These are phyloP conservation scores for Drosophila simulans DNA, from an alignment of 1,140 invertebrate species.

Conservation along the genomic window DNA sequence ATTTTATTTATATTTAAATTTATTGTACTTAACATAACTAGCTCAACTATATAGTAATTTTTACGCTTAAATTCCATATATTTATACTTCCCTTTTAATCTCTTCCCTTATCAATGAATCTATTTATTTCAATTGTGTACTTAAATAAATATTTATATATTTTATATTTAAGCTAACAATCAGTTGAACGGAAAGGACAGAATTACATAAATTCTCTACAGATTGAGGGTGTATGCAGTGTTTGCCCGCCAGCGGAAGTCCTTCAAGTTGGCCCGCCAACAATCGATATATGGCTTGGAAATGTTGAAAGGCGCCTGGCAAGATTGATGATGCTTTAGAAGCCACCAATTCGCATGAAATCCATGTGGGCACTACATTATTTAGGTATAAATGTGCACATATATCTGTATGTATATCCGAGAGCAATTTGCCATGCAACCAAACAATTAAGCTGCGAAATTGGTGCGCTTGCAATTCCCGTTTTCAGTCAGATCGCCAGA, in stretches of 20 bases:
- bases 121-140: too few species aligned
- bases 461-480: conserved; percentile 57
- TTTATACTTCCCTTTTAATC: neutral
- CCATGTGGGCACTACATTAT: conserved; percentile 15
- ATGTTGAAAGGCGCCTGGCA: conserved; percentile 38
- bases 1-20: neutral
- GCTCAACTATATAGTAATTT: too few species aligned
- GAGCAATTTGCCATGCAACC: conserved; percentile 55
- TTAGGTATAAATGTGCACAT: neutral
- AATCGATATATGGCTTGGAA: conserved; percentile 43
- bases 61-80: neutral
- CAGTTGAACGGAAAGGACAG: too few species aligned
- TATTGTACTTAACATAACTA: neutral
- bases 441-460: conserved; percentile 68
- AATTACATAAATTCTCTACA: neutral
- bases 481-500: conserved; percentile 28
- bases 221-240: conserved; percentile 11
- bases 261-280: conserved; percentile 18
- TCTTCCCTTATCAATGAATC: too few species aligned
- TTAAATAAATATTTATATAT: too few species aligned
- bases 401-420: conserved; percentile 6
- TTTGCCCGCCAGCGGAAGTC: conserved; percentile 32
- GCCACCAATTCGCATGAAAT: conserved; percentile 38
- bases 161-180: neutral
- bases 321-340: conserved; percentile 44